Conservation (phyloP, 2,113 vertebrate species). For the Egretta garzetta region DNA sequence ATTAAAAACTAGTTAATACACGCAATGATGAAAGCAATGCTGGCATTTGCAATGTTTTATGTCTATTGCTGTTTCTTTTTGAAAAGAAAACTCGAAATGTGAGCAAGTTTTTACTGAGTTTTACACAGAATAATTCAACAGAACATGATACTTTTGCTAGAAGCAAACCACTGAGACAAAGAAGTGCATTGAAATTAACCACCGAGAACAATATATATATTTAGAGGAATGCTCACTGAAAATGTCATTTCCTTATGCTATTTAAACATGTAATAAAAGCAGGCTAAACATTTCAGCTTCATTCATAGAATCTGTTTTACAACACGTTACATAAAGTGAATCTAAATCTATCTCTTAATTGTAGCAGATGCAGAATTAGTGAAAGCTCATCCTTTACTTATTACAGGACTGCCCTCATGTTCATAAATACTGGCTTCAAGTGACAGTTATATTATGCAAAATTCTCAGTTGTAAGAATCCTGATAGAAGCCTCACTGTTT, state of each 20-base stretch:
- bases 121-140: background rate
- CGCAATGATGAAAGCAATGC: background rate
- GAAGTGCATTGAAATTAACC: background rate
- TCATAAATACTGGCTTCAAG: constrained; percentile 40
- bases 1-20: background rate
- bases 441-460: constrained; percentile 42
- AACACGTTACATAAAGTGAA: background rate
- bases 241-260: background rate
- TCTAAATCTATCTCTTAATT: constrained; percentile 41
- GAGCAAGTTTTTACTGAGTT: background rate
- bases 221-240: background rate
- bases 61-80: background rate
- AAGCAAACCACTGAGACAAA: background rate
- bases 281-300: background rate
- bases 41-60: background rate
- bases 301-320: constrained; percentile 7
- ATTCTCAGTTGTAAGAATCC: background rate
- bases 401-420: constrained; percentile 7
- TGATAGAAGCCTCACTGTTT: constrained; percentile 34
- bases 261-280: constrained; percentile 23
- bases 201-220: background rate
- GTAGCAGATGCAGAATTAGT: constrained; percentile 56
- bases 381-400: constrained; percentile 47
- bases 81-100: background rate
- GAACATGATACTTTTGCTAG: background rate